Evolutionary conservation across 2,113 vertebrate species (phyloP).

Genomic region (Narcine bancroftii): DNA sequence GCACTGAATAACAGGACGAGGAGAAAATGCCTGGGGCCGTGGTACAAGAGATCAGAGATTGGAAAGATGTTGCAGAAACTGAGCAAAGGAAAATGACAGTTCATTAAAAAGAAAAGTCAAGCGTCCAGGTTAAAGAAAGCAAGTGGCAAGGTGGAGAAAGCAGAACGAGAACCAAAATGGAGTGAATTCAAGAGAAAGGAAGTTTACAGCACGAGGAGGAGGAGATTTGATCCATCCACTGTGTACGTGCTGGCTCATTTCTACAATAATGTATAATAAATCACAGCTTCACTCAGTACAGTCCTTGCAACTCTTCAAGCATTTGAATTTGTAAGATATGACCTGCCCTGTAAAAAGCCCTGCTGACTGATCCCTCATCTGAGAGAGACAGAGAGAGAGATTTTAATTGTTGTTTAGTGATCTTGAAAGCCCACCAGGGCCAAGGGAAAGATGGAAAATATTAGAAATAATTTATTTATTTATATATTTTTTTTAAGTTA

Average conservation of each 20-base stretch:
- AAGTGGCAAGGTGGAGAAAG: not conserved
- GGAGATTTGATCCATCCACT: not conserved
- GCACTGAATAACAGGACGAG: not conserved
- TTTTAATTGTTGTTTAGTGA: no score
- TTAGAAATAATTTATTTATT: no score
- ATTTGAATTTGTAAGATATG: no score
- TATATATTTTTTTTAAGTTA: no score
- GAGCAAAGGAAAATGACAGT: not conserved
- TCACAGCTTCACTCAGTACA: not conserved
- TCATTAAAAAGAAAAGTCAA: not conserved
- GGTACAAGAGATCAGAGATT: not conserved
- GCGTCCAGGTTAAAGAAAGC: not conserved
- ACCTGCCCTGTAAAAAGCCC: no score
- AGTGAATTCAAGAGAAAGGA: not conserved
- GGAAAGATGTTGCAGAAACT: not conserved
- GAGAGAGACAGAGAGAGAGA: no score
- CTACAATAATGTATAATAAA: not conserved
- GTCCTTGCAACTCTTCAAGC: not conserved
- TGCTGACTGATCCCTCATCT: no score
- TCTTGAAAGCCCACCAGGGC: no score
- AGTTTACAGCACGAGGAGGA: not conserved
- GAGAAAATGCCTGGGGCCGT: not conserved
- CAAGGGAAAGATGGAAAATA: no score
- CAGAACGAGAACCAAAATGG: not conserved
- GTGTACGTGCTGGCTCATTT: not conserved